Evolutionary conservation across 2,888 invertebrate species (phyloP), one percentile per base, ranked within the genome.

Genomic region (Phalera bucephala): DNA sequence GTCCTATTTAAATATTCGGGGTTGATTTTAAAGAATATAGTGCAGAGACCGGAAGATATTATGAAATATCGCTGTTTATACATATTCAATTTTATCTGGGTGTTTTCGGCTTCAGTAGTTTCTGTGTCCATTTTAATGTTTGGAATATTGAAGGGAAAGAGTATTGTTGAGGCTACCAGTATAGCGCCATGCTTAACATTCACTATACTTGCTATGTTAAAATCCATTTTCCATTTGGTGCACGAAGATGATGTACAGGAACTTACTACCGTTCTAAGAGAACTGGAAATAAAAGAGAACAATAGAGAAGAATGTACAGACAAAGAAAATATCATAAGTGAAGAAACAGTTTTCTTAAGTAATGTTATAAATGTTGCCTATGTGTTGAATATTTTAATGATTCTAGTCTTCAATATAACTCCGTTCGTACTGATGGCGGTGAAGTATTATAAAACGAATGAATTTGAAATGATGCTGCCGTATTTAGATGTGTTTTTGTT

Each of bases 401-500:
- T 72, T 7, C 36, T 66, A 0, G 58, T 65, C 0, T 74, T 72
- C 32, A 54, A 58, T 29, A 36, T 68, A 31, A 61, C 45, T 4
- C 73, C 76, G 0, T 31, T 70, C 7, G 23, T 73, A 4, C 6
- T 72, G 29, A 73, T 72, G 27, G 54, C 51, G 0, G 36, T 67
- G 2, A 64, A 64, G 35, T 76, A 70, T 52, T 44, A 51, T 2
- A 56, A 54, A 4, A 68, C 68, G 1, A 48, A 60, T 0, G 45
- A 69, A 25, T 41, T 74, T 14, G 61, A 67, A 13, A 37, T 69
- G 52, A 19, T 68, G 31, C 33, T 76, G 17, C 76, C 72, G 0
- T 76, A 67, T 44, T 34, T 75, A 15, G 64, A 69, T 11, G 57
- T 69, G 2, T 77, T 70, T 51, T 50, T 56, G 0, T 65, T 74